These are phyloP conservation scores for Drosophila tropicalis DNA, from an alignment of 1,140 invertebrate species.

Conservation along the genomic window DNA sequence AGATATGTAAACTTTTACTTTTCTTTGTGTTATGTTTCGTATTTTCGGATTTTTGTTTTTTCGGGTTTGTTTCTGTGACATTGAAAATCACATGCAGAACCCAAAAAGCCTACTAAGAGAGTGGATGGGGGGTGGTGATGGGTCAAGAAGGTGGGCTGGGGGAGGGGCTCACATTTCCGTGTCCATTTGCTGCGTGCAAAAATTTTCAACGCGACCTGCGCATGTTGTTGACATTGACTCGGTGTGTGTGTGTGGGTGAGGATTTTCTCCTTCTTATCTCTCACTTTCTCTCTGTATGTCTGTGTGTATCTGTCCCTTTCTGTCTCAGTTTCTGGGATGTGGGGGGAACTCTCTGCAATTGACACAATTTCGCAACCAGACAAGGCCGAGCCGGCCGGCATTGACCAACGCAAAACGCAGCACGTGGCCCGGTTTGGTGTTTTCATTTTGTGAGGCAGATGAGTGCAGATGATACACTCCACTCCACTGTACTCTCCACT, in stretches of 20 bases:
- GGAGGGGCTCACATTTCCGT: not conserved
- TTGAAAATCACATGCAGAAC: slow-evolving; percentile 36
- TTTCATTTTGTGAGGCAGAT: slow-evolving; percentile 26
- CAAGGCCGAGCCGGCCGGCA: slow-evolving; percentile 51
- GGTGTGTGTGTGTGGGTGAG: not conserved
- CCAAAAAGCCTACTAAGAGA: slow-evolving; percentile 9
- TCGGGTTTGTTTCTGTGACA: slow-evolving; percentile 24
- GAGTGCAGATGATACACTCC: slow-evolving; percentile 39
- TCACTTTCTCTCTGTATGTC: slow-evolving; percentile 6
- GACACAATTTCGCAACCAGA: slow-evolving; percentile 76
- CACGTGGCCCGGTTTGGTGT: slow-evolving; percentile 47
- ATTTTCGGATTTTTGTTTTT: not conserved
- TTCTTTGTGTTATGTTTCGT: not conserved
- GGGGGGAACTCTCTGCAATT: slow-evolving; percentile 62
- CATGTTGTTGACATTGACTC: slow-evolving; percentile 68
- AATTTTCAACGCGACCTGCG: slow-evolving; percentile 63
- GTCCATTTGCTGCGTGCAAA: slow-evolving; percentile 31
- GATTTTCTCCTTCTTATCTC: slow-evolving; percentile 4
- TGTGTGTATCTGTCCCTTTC: not conserved
- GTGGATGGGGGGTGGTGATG: not conserved
- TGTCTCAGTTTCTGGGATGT: not conserved
- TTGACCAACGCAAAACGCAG: slow-evolving; percentile 46
- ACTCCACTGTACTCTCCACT: slow-evolving; percentile 23
- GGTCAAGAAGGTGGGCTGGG: not conserved
- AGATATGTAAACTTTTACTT: not conserved